These are phyloP conservation scores for Dermolepida albohirtum DNA, from an alignment of 2,888 invertebrate species.

Conservation along the genomic window DNA sequence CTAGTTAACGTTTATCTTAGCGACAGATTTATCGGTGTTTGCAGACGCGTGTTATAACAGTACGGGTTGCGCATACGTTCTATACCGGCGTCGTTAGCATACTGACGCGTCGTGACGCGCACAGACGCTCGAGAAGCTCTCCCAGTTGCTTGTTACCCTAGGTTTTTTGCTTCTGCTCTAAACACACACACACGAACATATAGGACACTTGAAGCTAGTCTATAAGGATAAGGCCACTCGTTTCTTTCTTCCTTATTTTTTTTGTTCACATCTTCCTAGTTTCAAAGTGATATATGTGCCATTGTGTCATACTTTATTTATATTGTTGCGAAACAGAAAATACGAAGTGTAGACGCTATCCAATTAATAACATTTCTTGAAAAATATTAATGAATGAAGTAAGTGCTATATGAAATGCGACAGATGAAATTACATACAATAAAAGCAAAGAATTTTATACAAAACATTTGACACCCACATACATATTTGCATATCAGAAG, in stretches of 20 bases:
- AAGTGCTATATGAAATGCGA: no score
- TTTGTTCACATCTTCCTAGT: slow-evolving; percentile 15
- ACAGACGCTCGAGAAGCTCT: slow-evolving; percentile 53
- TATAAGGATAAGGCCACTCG: slow-evolving; percentile 27
- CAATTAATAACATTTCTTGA: slow-evolving; percentile 6
- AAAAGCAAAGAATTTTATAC: no score
- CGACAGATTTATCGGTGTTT: slow-evolving; percentile 30
- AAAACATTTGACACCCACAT: no score
- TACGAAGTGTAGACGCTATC: not conserved
- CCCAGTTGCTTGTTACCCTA: slow-evolving; percentile 57
- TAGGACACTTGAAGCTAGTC: slow-evolving; percentile 28
- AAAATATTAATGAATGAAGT: not conserved
- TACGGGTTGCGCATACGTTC: slow-evolving; percentile 39
- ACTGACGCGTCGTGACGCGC: slow-evolving; percentile 55
- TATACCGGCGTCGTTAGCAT: slow-evolving; percentile 47
- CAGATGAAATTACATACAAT: no score
- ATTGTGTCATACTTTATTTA: slow-evolving; percentile 22
- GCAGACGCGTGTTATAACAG: slow-evolving; percentile 28
- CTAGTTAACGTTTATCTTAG: slow-evolving; percentile 28
- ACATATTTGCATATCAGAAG: no score
- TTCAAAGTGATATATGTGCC: slow-evolving; percentile 18
- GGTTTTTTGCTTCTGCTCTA: slow-evolving; percentile 56
- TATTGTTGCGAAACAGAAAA: not conserved
- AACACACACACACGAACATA: slow-evolving; percentile 13
- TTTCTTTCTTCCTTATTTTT: slow-evolving; percentile 37